Base-by-base conservation (phyloP, 1,140 invertebrate genomes). In the Dryas iulia region DNA sequence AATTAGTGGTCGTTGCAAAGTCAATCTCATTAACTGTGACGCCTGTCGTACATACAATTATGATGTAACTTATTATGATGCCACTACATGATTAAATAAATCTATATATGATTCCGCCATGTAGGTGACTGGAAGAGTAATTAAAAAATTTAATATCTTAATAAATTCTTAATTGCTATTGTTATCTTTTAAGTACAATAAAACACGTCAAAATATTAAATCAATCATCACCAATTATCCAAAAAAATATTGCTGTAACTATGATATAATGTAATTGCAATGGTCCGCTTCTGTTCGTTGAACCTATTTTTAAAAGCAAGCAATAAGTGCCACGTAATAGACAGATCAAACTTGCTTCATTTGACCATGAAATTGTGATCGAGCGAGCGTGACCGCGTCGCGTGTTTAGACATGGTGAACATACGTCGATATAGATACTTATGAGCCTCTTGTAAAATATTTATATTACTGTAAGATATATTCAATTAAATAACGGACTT, bases 291-390 rank as follows among this genome's bases (percentile, higher is more conserved):
- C 66, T 70, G 67, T 75, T 59, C 77, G 47, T 76, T 72, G 76
- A 74, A 72, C 74, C 68, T 72, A 65, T 69, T 71, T 73, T 61
- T 74, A 73, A 18, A 61, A 75, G 66, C 65, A 47, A 68, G 68
- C 72, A 77, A 77, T 78, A 77, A 80, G 57, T 73, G 66, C 69
- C 73, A 76, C 70, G 77, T 85, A 86, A 83, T 82, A 82, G 80
- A 84, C 78, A 80, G 75, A 86, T 87, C 81, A 84, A 84, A 84
- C 77, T 82, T 81, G 73, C 77, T 82, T 81, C 83, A 73, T 86
- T 85, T 90, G 83, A 81, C 83, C 83, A 81, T 83, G 83, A 72
- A 74, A 74, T 66, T 59, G 72, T 68, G 63, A 61, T 81, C 77
- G 78, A 78, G 69, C 71, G 72, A 78, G 84, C 84, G 84, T 84